A percentile compares a stretch with the other conserved stretches of the same genome.
Evolutionary conservation across 2,888 invertebrate genomes (phyloP).

Genomic region (Drosophila melanosoma): DNA sequence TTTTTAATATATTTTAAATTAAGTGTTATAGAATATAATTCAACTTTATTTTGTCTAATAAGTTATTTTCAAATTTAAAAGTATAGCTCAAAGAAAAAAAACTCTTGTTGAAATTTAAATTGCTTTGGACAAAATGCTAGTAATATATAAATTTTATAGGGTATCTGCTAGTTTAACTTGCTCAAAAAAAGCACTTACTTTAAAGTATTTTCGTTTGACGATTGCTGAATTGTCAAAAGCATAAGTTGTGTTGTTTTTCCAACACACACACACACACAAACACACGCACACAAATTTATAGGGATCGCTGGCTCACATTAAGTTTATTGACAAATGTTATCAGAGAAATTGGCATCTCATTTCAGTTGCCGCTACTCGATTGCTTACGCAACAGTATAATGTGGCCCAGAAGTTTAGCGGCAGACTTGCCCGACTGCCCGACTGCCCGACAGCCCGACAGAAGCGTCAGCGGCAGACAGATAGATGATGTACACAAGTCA

Average conservation of each 20-base stretch:
- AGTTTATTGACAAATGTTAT: conserved; percentile 80
- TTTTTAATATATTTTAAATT: neutral
- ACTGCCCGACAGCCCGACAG: neutral
- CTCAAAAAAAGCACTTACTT: neutral
- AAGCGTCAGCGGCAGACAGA: conserved; percentile 33
- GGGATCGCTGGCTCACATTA: conserved; percentile 65
- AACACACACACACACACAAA: conserved; percentile 18
- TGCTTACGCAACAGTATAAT: conserved; percentile 77
- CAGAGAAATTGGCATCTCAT: conserved; percentile 74
- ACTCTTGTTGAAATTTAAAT: neutral
- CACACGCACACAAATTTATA: conserved; percentile 49
- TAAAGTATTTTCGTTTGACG: neutral
- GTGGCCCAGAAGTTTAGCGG: conserved; percentile 68
- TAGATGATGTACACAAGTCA: conserved; percentile 69
- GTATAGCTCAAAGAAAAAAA: neutral
- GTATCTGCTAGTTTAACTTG: neutral
- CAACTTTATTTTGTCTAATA: neutral
- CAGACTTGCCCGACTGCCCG: conserved; percentile 19
- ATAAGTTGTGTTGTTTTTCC: conserved; percentile 33
- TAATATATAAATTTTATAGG: conserved; percentile 1
- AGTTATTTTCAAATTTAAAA: neutral
- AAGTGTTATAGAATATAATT: neutral
- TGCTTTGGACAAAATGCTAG: neutral
- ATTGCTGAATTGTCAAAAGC: conserved; percentile 4
- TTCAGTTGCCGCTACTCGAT: conserved; percentile 65